Evolutionary conservation across 2,113 vertebrate genomes (phyloP), one percentile per base, ranked within the genome.

Genomic region (Corythornis vintsioides): DNA sequence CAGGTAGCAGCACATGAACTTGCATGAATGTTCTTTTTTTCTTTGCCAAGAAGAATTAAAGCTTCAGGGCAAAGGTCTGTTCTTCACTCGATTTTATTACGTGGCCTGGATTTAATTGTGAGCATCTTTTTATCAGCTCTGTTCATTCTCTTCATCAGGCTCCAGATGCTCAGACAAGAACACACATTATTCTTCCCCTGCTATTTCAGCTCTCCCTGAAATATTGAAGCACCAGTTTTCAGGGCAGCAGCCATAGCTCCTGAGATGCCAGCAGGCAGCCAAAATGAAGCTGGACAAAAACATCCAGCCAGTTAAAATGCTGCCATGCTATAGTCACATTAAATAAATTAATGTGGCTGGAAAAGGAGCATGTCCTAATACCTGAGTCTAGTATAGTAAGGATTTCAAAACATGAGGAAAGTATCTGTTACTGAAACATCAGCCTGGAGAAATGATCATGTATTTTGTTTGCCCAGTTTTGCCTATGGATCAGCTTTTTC

Each of bases 71-170:
- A 90, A 89, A 86, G 83, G 64, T 79, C 72, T 74, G 6, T 69
- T 80, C 74, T 85, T 76, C 75, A 77, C 64, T 26, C 47, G 24
- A 90, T 90, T 83, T 91, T 88, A 94, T 93, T 89, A 43, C 6
- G 66, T 89, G 69, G 52, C 59, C 78, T 75, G 65, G 86, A 93
- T 94, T 93, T 86, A 93, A 93, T 90, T 82, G 86, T 47, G 25
- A 91, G 25, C 71, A 92, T 83, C 74, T 7, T 4, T 94, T 94
- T 88, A 85, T 82, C 83, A 83, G 79, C 79, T 77, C 73, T 90
- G 88, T 16, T 92, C 64, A 28, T 85, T 83, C 80, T 90, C 71
- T 42, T 20, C 59, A 22, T 47, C 86, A 70, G 71, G 14, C 69
- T 83, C 76, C 85, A 86, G 63, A 56, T 14, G 53, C 26, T 72